A percentile compares a stretch with the other conserved stretches of the same genome.
phyloP scores from a whole-genome alignment of 1,140 invertebrate genomes.

The Bombus waltoni region DNA sequence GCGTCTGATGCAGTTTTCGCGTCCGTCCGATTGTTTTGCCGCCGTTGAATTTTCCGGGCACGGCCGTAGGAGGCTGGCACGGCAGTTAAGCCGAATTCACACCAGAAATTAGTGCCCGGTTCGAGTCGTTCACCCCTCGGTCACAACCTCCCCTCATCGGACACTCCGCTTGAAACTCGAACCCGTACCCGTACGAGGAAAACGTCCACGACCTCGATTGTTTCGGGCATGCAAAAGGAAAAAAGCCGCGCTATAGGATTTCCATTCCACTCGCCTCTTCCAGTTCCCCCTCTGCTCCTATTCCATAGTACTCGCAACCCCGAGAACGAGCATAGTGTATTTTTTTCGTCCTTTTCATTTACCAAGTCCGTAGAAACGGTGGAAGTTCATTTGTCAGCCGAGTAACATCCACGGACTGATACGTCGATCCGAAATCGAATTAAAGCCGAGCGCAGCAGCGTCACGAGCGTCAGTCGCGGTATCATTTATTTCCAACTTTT shows the following conservation, averaged over 20 bases:
- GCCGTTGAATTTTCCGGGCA: conserved; percentile 59
- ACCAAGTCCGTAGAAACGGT: not conserved
- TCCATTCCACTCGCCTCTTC: not conserved
- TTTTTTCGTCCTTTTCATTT: not conserved
- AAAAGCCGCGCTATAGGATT: not conserved
- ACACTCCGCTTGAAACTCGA: conserved; percentile 10
- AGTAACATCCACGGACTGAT: not conserved
- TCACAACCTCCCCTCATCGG: not conserved
- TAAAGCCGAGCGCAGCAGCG: not conserved
- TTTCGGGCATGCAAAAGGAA: conserved; percentile 41
- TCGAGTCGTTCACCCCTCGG: not conserved
- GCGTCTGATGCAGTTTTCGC: conserved; percentile 76
- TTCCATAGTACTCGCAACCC: not conserved
- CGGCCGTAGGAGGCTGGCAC: conserved; percentile 25
- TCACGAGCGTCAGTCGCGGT: too few relatives aligned
- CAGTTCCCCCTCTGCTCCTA: not conserved
- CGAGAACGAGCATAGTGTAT: not conserved
- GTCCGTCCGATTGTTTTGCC: conserved; percentile 72
- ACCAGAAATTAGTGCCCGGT: conserved; percentile 66
- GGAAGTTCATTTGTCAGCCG: conserved; percentile 36
- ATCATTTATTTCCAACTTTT: conserved; percentile 19
- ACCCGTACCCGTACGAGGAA: conserved; percentile 6
- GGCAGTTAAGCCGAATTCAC: conserved; percentile 71
- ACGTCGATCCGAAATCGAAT: conserved; percentile 31
- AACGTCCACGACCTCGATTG: conserved; percentile 44